Evolutionary conservation across 1,140 invertebrate genomes (phyloP).

Genomic region (Bombus balteatus): DNA sequence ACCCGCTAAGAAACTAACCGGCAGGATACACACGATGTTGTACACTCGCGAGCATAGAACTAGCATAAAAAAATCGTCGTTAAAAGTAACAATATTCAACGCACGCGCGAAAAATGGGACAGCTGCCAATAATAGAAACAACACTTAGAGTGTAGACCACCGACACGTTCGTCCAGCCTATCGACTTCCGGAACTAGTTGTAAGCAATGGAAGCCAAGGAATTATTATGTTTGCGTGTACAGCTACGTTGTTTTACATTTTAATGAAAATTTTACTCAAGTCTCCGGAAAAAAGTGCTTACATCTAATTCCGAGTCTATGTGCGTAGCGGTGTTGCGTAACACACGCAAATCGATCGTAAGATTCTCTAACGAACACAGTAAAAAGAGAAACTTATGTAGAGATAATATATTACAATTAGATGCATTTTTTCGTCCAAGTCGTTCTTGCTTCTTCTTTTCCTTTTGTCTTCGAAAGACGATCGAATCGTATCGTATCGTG

Average conservation of each 20-base stretch:
- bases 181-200: constrained; percentile 54
- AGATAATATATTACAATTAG: constrained; percentile 54
- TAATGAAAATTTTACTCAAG: not conserved
- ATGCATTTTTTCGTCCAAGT: not conserved
- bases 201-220: constrained; percentile 15
- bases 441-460: constrained; percentile 15
- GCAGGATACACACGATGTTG: constrained; percentile 19
- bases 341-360: constrained; percentile 14
- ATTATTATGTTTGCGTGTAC: not conserved
- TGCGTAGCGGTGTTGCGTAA: constrained; percentile 1
- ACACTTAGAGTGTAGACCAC: constrained; percentile 64
- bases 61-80: constrained; percentile 30
- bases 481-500: constrained; percentile 30
- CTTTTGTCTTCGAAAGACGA: constrained; percentile 32
- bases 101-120: constrained; percentile 41
- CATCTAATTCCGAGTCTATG: constrained; percentile 46
- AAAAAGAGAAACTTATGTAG: constrained; percentile 39
- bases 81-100: constrained; percentile 30
- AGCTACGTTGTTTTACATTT: not conserved
- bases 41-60: not conserved
- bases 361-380: constrained; percentile 40
- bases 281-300: not conserved
- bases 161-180: constrained; percentile 61
- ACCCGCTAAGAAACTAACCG: constrained; percentile 27
- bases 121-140: constrained; percentile 70